Evolutionary conservation across 2,113 vertebrate genomes (phyloP).

Genomic region (Rhea pennata): DNA sequence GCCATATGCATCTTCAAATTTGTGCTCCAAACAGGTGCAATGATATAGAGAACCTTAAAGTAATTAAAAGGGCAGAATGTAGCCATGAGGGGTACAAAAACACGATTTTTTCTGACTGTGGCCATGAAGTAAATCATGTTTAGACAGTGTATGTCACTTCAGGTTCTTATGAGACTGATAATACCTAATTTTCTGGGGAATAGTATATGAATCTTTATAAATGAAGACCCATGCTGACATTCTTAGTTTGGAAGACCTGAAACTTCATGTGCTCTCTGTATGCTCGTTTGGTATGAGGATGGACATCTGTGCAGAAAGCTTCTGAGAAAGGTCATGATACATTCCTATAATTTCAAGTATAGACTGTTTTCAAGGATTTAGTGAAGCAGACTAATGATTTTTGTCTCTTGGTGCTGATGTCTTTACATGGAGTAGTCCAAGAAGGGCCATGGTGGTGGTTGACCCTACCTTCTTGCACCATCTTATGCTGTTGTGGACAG

Average conservation of each 20-base stretch:
- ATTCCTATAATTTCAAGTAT: background rate
- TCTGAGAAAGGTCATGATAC: background rate
- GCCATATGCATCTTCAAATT: background rate
- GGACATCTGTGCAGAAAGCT: background rate
- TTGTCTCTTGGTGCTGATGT: too few species aligned
- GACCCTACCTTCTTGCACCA: background rate
- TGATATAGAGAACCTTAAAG: constrained; percentile 24
- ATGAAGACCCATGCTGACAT: constrained; percentile 55
- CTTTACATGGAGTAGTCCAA: background rate
- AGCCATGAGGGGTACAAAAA: background rate
- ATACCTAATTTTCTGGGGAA: constrained; percentile 56
- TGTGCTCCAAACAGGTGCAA: background rate
- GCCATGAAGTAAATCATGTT: constrained; percentile 13
- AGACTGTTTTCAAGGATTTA: background rate
- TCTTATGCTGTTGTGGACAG: background rate
- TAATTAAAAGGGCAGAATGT: constrained; percentile 5
- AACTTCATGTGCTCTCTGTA: background rate
- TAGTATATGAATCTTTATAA: constrained; percentile 43
- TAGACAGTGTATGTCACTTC: background rate
- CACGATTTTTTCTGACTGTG: background rate
- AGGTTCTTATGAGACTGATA: constrained; percentile 42
- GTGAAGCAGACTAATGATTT: background rate
- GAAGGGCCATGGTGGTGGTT: background rate
- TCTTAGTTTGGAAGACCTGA: background rate
- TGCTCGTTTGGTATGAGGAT: accelerated